Conservation (phyloP, 2,888 invertebrate species). For the Maniola hyperantus region DNA sequence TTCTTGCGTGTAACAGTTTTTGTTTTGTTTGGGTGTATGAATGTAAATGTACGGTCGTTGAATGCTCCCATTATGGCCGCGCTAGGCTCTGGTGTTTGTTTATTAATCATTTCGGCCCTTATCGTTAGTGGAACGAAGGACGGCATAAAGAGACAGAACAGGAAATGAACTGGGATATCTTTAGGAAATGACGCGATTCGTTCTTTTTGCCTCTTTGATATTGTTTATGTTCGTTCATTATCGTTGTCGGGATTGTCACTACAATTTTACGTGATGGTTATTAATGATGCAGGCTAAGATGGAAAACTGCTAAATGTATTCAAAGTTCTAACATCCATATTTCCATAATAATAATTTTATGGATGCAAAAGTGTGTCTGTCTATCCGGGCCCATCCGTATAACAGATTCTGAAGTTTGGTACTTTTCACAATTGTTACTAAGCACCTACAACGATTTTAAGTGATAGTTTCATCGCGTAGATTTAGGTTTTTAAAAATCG, state of each 20-base stretch:
- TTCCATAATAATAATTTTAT: no score
- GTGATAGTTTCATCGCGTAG: no score
- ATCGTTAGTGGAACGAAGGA: slow-evolving; percentile 29
- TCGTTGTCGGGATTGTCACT: background rate
- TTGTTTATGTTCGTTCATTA: background rate
- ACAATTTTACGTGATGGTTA: background rate
- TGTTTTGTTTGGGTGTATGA: slow-evolving; percentile 3
- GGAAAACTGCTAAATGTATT: no score
- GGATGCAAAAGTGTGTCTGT: no score
- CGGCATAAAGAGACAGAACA: slow-evolving; percentile 19
- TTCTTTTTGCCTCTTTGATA: slow-evolving; percentile 3
- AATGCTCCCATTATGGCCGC: slow-evolving; percentile 34
- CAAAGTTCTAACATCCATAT: no score
- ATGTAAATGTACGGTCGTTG: slow-evolving; percentile 28
- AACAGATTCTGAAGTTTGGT: no score
- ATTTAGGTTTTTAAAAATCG: no score
- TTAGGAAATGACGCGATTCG: slow-evolving; percentile 18
- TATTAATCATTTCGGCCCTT: slow-evolving; percentile 36
- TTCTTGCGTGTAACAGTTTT: slow-evolving; percentile 9
- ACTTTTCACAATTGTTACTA: no score
- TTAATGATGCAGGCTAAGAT: background rate
- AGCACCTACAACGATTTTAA: no score
- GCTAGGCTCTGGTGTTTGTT: slow-evolving; percentile 32
- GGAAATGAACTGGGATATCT: slow-evolving; percentile 34
- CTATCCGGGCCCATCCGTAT: no score